Conservation (phyloP, 2,888 invertebrate genomes). For the Pristionchus arcanus region DNA sequence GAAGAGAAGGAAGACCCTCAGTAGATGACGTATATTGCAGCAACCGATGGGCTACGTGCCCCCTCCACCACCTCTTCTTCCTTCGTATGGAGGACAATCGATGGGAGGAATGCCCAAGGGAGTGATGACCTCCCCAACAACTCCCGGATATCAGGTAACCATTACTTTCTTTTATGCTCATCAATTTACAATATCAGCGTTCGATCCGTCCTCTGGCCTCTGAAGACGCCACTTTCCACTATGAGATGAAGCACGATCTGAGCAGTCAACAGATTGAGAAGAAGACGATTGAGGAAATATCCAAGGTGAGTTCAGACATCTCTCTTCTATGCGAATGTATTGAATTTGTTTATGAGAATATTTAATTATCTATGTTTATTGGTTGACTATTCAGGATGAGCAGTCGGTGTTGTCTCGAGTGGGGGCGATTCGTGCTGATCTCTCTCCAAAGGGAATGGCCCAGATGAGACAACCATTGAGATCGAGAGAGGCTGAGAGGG, state of each 20-base stretch:
- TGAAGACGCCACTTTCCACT: constrained; percentile 45
- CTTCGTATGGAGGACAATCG: background rate
- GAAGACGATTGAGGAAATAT: background rate
- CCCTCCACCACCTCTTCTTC: background rate
- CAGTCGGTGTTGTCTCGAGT: constrained; percentile 33
- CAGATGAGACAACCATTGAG: constrained; percentile 5
- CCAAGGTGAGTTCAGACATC: background rate
- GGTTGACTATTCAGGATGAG: background rate
- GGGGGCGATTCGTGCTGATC: constrained; percentile 35
- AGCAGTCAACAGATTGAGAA: constrained; percentile 20
- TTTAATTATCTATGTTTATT: background rate
- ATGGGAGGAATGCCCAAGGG: background rate
- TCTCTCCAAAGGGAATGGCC: background rate
- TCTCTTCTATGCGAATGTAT: background rate
- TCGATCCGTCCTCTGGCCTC: constrained; percentile 38
- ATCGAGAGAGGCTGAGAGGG: constrained; percentile 45
- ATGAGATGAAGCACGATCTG: constrained; percentile 50
- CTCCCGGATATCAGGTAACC: background rate
- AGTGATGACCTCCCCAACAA: constrained; percentile 7
- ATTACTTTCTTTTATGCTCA: background rate
- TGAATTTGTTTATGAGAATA: background rate
- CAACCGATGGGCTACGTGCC: constrained; percentile 11
- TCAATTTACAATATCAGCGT: background rate
- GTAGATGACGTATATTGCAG: background rate
- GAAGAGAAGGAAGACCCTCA: background rate